Conservation (phyloP, 2,797 vertebrate species). For the Ibycter americanus region DNA sequence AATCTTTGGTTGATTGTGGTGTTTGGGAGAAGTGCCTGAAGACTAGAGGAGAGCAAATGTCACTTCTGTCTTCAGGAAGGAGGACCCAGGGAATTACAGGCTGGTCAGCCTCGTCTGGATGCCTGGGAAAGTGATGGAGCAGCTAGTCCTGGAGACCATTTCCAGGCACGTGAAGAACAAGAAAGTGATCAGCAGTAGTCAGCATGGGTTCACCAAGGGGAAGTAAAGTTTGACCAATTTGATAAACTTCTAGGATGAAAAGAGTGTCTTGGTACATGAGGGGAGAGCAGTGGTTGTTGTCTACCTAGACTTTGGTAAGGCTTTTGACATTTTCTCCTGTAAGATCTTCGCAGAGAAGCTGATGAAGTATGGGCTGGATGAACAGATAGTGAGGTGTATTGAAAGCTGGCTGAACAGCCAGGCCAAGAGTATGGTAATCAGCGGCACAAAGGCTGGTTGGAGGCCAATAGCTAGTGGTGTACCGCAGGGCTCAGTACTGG, state of each 20-base stretch:
- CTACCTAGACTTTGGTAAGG: background rate
- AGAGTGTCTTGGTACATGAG: background rate
- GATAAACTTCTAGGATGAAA: background rate
- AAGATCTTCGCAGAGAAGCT: background rate
- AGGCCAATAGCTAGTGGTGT: background rate
- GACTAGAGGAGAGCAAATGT: background rate
- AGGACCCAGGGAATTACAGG: background rate
- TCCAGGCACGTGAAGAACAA: background rate
- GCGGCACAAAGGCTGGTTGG: background rate
- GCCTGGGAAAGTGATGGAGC: background rate
- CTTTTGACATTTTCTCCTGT: background rate
- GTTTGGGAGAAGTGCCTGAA: background rate
- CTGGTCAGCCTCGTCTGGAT: background rate
- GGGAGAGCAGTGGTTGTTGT: background rate
- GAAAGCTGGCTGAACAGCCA: background rate
- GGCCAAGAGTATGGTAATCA: background rate
- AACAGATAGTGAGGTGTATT: background rate
- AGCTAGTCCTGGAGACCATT: background rate
- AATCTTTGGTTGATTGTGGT: background rate
- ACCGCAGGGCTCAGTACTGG: rapidly evolving
- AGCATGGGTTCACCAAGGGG: background rate
- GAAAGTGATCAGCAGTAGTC: background rate
- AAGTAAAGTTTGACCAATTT: background rate
- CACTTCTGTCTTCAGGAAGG: background rate
- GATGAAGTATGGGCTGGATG: background rate